Conservation (phyloP, 2,888 invertebrate species). For the Torymus aiolomorphi region DNA sequence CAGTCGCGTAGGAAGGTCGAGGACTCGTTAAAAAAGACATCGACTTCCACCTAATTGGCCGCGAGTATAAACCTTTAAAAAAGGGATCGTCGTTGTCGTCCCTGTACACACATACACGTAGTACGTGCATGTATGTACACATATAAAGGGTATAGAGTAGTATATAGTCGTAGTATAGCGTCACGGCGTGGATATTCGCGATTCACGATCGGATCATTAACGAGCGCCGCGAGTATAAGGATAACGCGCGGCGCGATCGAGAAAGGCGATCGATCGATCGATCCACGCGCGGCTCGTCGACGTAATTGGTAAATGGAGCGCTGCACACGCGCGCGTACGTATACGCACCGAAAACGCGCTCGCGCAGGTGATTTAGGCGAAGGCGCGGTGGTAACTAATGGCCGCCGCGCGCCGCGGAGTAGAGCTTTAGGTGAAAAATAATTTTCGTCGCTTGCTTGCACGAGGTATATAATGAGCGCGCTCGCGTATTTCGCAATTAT, state of each 20-base stretch:
- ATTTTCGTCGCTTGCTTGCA: not conserved
- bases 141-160: not conserved
- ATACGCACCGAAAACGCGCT: constrained; percentile 11
- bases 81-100: not conserved
- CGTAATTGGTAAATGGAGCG: constrained; percentile 65
- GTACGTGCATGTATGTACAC: not conserved
- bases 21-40: constrained; percentile 52
- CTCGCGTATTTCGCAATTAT: not conserved
- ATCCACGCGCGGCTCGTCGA: constrained; percentile 44
- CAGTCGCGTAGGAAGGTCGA: constrained; percentile 34
- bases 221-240: constrained; percentile 32
- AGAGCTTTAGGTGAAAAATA: constrained; percentile 1
- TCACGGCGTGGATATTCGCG: constrained; percentile 53
- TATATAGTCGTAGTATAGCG: not conserved
- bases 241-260: constrained; percentile 45
- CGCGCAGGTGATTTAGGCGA: not conserved
- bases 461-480: not conserved
- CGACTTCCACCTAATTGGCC: constrained; percentile 51
- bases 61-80: constrained; percentile 1
- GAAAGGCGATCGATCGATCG: constrained; percentile 61
- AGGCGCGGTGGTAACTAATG: not conserved
- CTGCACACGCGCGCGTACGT: not conserved
- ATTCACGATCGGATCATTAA: constrained; percentile 63
- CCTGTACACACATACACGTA: not conserved
- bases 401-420: not conserved